These are phyloP conservation scores for Gerosis bhagava DNA, from an alignment of 2,888 invertebrate species.

Conservation along the genomic window DNA sequence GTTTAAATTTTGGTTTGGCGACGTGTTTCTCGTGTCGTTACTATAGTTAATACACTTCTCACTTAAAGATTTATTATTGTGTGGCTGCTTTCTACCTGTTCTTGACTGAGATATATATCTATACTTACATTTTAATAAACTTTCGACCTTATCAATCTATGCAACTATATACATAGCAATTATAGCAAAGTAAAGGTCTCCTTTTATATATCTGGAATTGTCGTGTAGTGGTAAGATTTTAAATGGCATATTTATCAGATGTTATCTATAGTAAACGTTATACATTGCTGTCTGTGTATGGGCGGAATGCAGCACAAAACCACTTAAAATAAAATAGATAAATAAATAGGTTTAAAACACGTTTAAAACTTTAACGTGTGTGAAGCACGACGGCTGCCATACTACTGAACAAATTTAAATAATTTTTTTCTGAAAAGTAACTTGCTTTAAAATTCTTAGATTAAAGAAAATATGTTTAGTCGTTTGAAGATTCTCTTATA, in stretches of 20 bases:
- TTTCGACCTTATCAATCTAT: constrained; percentile 5
- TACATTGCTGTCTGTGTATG: constrained; percentile 20
- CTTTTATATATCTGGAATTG: constrained; percentile 9
- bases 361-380: too few species aligned
- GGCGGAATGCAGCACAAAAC: constrained; percentile 22
- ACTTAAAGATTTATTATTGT: constrained; percentile 1
- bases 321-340: constrained; percentile 23
- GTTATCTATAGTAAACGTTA: constrained; percentile 7
- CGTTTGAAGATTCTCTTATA: too few species aligned
- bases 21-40: constrained; percentile 4
- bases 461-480: too few species aligned
- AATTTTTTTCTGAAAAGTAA: too few species aligned
- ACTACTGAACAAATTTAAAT: too few species aligned
- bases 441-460: too few species aligned
- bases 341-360: too few species aligned
- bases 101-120: constrained; percentile 14
- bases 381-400: too few species aligned
- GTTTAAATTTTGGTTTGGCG: constrained; percentile 19
- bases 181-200: constrained; percentile 15
- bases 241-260: constrained; percentile 17
- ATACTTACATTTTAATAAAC: constrained; percentile 10
- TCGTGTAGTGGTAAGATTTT: constrained; percentile 11
- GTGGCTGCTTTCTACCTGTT: constrained; percentile 19
- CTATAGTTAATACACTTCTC: neutral
- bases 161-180: constrained; percentile 5